Percentiles rank a stretch among this genome's conserved stretches.
Conservation (phyloP, 2,888 invertebrate species). For the Megamerina dolium region DNA sequence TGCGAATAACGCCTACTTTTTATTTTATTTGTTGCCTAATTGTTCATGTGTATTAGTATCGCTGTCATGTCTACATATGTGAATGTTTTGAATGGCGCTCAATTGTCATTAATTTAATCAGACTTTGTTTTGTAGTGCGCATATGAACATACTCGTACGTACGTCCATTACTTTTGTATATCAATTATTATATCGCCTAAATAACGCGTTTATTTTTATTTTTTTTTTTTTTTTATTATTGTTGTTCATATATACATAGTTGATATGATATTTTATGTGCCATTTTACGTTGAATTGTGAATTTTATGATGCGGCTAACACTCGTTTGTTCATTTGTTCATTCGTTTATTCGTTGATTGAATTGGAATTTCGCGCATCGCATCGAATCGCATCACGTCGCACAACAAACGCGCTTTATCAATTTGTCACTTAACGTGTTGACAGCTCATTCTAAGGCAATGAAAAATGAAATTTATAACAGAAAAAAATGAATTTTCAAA, state of each 20-base stretch:
- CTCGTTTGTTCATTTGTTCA: background rate
- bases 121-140: too few relatives aligned
- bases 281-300: background rate
- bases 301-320: background rate
- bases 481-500: conserved; percentile 6
- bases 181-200: background rate
- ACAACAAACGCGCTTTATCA: conserved; percentile 7
- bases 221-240: conserved; percentile 3
- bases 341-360: background rate
- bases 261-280: background rate
- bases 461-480: conserved; percentile 9
- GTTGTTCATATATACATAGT: background rate
- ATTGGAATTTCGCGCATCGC: background rate
- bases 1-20: too few relatives aligned
- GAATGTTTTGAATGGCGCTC: background rate
- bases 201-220: background rate
- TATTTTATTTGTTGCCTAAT: background rate
- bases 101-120: conserved; percentile 7
- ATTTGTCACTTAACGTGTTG: conserved; percentile 21
- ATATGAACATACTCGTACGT: too few relatives aligned
- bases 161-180: background rate
- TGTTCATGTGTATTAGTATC: background rate
- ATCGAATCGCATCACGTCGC: background rate
- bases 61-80: too few relatives aligned
- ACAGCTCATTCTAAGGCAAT: background rate